These are phyloP conservation scores for Xenopus petersii DNA, from an alignment of 2,797 vertebrate species.

Conservation along the genomic window DNA sequence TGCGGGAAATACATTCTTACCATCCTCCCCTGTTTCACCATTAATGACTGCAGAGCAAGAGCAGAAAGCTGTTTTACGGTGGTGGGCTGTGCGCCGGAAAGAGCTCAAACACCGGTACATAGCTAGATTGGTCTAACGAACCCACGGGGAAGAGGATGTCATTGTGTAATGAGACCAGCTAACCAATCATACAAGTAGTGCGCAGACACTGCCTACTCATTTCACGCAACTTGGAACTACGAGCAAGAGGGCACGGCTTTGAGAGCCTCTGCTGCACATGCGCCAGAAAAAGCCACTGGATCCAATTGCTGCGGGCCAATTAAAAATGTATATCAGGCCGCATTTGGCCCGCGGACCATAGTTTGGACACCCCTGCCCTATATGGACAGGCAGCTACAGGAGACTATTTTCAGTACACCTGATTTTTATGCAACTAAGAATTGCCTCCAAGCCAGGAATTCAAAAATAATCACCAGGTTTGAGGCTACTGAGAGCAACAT, in stretches of 20 bases:
- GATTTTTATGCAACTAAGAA: no score
- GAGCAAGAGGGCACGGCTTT: background rate
- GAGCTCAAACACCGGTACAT: background rate
- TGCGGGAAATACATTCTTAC: background rate
- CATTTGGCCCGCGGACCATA: no score
- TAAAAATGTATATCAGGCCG: no score
- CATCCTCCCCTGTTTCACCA: background rate
- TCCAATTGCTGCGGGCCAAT: no score
- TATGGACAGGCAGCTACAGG: no score
- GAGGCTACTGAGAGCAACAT: no score
- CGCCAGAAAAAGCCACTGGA: no score
- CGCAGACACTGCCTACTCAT: background rate
- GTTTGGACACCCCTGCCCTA: no score
- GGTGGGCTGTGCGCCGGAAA: background rate
- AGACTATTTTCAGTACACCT: no score
- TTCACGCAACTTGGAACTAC: background rate
- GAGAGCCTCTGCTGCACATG: no score
- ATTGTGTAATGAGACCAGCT: background rate
- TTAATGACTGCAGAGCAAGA: background rate
- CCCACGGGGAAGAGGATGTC: background rate
- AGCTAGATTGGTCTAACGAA: background rate
- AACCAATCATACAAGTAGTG: background rate
- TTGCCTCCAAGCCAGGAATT: no score
- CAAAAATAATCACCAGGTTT: no score
- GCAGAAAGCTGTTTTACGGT: background rate